Evolutionary conservation across 2,888 invertebrate species (phyloP).

Genomic region (Nomada lathburiana): DNA sequence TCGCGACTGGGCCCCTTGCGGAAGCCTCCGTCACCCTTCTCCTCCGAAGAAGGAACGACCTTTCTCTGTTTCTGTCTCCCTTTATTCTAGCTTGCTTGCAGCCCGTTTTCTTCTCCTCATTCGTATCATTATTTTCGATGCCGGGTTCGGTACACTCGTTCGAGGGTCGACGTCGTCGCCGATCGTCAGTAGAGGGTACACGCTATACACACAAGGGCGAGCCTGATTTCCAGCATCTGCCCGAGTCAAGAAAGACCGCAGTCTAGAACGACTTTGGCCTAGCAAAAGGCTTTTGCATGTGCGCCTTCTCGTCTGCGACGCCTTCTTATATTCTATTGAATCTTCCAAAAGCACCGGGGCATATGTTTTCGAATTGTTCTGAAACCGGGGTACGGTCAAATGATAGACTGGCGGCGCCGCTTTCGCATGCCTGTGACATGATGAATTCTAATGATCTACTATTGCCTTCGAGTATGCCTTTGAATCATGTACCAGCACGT

Average conservation of each 20-base stretch:
- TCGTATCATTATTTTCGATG: conserved; percentile 73
- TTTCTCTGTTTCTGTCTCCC: conserved; percentile 34
- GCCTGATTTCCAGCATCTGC: conserved; percentile 80
- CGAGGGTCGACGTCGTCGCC: conserved; percentile 71
- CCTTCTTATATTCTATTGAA: conserved; percentile 57
- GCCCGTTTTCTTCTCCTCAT: conserved; percentile 59
- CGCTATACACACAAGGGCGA: conserved; percentile 63
- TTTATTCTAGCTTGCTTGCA: conserved; percentile 34
- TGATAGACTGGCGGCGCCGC: conserved; percentile 48
- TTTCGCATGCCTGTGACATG: conserved; percentile 25
- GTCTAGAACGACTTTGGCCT: conserved; percentile 60
- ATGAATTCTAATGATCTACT: conserved; percentile 51
- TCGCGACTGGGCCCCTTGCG: conserved; percentile 67
- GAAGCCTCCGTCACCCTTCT: conserved; percentile 37
- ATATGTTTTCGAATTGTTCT: conserved; percentile 60
- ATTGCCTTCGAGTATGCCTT: not conserved
- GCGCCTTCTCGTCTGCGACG: conserved; percentile 45
- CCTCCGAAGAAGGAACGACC: conserved; percentile 54
- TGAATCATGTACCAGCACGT: not conserved
- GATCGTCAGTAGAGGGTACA: conserved; percentile 63
- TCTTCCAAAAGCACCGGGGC: conserved; percentile 47
- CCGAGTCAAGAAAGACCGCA: conserved; percentile 61
- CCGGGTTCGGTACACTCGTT: conserved; percentile 69
- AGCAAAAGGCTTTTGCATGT: conserved; percentile 53
- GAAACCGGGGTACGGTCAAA: conserved; percentile 39